Percentiles rank a stretch among this genome's conserved stretches.
phyloP scores from a whole-genome alignment of 2,113 vertebrate species.

The Tinamus guttatus region DNA sequence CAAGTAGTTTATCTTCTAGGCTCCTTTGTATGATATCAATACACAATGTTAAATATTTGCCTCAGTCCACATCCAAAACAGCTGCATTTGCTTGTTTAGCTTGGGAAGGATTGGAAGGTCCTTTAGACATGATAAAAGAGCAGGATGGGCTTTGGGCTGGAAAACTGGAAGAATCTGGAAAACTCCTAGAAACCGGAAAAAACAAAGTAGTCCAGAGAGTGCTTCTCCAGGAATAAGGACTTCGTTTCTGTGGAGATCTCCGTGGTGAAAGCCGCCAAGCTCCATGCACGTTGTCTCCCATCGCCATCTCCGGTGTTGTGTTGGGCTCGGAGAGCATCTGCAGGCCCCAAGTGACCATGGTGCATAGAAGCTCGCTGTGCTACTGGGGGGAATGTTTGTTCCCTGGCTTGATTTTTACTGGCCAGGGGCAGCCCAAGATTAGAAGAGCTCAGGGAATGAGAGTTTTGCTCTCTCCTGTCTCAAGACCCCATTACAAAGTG shows the following conservation, averaged over 20 bases:
- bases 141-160: neutral
- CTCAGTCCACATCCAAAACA: neutral
- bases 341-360: neutral
- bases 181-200: neutral
- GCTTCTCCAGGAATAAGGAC: neutral
- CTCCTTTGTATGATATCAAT: neutral
- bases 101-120: neutral
- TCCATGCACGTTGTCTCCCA: accelerated
- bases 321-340: neutral
- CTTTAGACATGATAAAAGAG: neutral
- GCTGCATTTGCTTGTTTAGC: neutral
- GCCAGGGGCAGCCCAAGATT: neutral
- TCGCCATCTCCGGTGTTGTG: neutral
- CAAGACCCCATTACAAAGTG: neutral
- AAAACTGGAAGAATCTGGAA: neutral
- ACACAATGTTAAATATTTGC: neutral
- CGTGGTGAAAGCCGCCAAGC: accelerated
- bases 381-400: neutral
- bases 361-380: neutral
- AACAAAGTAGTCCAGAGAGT: neutral
- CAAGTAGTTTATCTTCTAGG: neutral
- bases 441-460: neutral
- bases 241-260: neutral
- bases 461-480: neutral
- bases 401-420: neutral